Base-by-base conservation (phyloP, 2,113 vertebrate genomes). In the Coturnix japonica region DNA sequence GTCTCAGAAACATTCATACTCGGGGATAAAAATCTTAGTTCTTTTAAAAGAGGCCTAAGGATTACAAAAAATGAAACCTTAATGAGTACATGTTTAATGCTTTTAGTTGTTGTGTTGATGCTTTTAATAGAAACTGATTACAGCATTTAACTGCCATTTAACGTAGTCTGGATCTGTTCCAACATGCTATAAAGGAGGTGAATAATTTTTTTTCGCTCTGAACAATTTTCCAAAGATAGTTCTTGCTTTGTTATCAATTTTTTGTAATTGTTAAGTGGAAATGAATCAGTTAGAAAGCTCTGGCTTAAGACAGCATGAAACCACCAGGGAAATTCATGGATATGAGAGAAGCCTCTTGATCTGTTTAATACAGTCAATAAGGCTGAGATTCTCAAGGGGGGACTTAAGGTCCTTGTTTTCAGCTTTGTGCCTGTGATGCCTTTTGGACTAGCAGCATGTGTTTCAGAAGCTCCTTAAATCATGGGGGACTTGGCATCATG, bases 401-500 rank as follows among this genome's bases (percentile, higher is more conserved):
- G 35, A 85, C 72, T 91, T 94, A 91, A 88, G 39, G 69, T 87
- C 65, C 85, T 91, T 83, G 76, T 67, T 94, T 91, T 93, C 21
- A 94, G 47, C 51, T 80, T 71, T 94, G 51, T 77, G 61, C 6
- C 18, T 87, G 19, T 85, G 72, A 74, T 77, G 83, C 17, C 20
- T 88, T 79, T 87, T 88, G 82, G 51, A 83, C n/a, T 56, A 56
- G 15, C 11, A 74, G 4, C 53, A 60, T 74, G 26, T 80, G 31
- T 75, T 87, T 91, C 65, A 85, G 90, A 65, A 81, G 65, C 43
- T 90, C n/a, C 47, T 77, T 61, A 87, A 90, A 81, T 67, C 79
- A 78, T 57, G 23, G 77, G 66, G 69, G 82, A 90, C 74, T 71
- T 77, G 47, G 30, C 43, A 77, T 81, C 69, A 67, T 0, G 1